Base-by-base conservation (phyloP, 2,113 vertebrate species). In the Rana temporaria region DNA sequence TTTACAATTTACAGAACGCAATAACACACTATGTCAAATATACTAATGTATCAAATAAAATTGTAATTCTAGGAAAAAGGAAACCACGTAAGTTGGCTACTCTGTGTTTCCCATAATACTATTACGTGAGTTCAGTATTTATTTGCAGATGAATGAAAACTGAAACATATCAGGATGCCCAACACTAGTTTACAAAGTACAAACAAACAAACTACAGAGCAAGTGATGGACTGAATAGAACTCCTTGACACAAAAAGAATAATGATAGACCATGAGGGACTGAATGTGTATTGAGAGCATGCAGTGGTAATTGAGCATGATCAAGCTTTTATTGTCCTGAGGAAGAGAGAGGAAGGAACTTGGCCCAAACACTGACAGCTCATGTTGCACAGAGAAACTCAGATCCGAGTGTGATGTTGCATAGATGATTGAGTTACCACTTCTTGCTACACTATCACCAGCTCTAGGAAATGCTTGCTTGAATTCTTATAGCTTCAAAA, bases 281-380 rank as follows among this genome's bases (percentile, higher is more conserved):
- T 42, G 38, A 42, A 72, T 38, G n/a, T 81, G 57, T 55, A 32
- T 55, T 65, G 38, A 65, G 20, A 64, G 59, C n/a, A 72, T 56
- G 55, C 79, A 72, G 26, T n/a, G 57, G 59, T 81, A 81, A 81
- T 65, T 64, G 68, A 63, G 38, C 68, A 14, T 72, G 69, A 9
- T 72, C 55, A 32, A 64, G 56, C 42, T 62, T 24, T 72, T 12
- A 34, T 81, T 81, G 38, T 52, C 16, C 59, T 64, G 22, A 64
- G 57, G 14, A 73, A 65, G 79, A 11, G 26, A 52, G 30, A 72
- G 68, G 79, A 81, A 72, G 59, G 64, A 56, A 64, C 60, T n/a
- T 15, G 63, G n/a, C 30, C 69, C 59, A 81, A 72, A 80, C 67
- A 80, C 42, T 42, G 42, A 24, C 67, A 71, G 66, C 56, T 81